These are phyloP conservation scores for Trachymyrmex septentrionalis DNA, from an alignment of 1,140 invertebrate genomes.

Conservation along the genomic window DNA sequence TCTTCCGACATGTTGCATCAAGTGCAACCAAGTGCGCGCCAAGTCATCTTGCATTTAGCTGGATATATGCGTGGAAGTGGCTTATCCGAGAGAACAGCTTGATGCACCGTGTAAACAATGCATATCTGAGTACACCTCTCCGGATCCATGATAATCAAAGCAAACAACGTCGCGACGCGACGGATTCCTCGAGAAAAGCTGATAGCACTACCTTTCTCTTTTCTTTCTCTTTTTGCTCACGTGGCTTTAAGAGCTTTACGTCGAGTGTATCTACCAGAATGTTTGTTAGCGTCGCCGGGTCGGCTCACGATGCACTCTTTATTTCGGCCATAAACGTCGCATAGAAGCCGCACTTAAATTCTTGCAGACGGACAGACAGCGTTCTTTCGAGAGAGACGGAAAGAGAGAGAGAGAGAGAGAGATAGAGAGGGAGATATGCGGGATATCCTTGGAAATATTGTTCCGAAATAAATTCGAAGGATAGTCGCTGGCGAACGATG, in stretches of 20 bases:
- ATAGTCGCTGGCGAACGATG: slow-evolving; percentile 7
- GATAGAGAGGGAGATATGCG: not conserved
- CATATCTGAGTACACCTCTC: slow-evolving; percentile 53
- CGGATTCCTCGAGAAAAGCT: not conserved
- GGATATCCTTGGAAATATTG: slow-evolving; percentile 35
- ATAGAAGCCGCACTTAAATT: slow-evolving; percentile 33
- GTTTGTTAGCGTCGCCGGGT: slow-evolving; percentile 16
- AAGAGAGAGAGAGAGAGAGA: not conserved
- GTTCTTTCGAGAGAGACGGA: not conserved
- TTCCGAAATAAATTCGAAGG: slow-evolving; percentile 57
- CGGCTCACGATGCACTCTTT: slow-evolving; percentile 29
- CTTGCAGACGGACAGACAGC: not conserved
- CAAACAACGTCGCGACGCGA: slow-evolving; percentile 68
- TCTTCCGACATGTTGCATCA: not conserved
- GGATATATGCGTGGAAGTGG: not conserved
- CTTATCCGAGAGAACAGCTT: slow-evolving; percentile 22
- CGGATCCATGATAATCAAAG: slow-evolving; percentile 69
- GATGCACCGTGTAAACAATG: slow-evolving; percentile 63
- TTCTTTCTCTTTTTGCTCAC: slow-evolving; percentile 26
- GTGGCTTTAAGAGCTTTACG: slow-evolving; percentile 12
- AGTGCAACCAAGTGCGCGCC: not conserved
- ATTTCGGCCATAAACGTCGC: slow-evolving; percentile 47
- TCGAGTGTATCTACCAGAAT: slow-evolving; percentile 21
- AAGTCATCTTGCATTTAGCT: slow-evolving; percentile 16
- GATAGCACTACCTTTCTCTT: slow-evolving; percentile 32